Percentiles rank a stretch among this genome's conserved stretches.
Evolutionary conservation across 2,888 invertebrate genomes (phyloP).

Genomic region (Stramonita haemastoma): DNA sequence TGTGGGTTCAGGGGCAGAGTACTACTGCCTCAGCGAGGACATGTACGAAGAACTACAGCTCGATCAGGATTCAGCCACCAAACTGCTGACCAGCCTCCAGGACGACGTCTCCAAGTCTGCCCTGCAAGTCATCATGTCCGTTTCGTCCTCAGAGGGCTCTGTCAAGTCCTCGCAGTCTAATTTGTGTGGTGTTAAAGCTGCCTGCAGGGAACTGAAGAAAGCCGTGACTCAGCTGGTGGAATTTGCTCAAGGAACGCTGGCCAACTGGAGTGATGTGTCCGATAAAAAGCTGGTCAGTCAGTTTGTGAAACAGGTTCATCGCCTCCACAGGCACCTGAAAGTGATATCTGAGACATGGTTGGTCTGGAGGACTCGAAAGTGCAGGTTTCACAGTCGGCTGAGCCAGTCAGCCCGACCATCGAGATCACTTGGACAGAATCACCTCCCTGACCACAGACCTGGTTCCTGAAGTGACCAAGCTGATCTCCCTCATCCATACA

Average conservation of each 20-base stretch:
- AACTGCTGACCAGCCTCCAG: constrained; percentile 86
- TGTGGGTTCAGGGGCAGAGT: constrained; percentile 15
- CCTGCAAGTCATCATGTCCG: constrained; percentile 78
- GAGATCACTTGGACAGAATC: constrained; percentile 92
- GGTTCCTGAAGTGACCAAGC: constrained; percentile 91
- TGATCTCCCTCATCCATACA: constrained; percentile 90
- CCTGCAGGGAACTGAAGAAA: constrained; percentile 87
- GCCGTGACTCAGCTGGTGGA: constrained; percentile 91
- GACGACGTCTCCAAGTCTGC: constrained; percentile 90
- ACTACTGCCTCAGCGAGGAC: not conserved
- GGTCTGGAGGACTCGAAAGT: constrained; percentile 69
- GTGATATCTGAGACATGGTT: constrained; percentile 60
- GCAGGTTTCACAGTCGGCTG: constrained; percentile 61
- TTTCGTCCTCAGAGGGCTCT: constrained; percentile 85
- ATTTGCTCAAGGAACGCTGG: constrained; percentile 91
- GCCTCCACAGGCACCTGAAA: constrained; percentile 63
- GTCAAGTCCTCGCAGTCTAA: constrained; percentile 88
- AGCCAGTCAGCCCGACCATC: constrained; percentile 78
- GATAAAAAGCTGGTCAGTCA: constrained; percentile 71
- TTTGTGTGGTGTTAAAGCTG: constrained; percentile 89
- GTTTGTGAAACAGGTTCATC: constrained; percentile 60
- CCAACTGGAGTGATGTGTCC: constrained; percentile 84
- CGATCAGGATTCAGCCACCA: constrained; percentile 87
- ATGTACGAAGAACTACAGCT: constrained; percentile 81
- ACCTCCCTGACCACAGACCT: constrained; percentile 91